A percentile compares a stretch with the other conserved stretches of the same genome.
Conservation (phyloP, 1,140 invertebrate species). For the Meloidogyne chitwoodi region DNA sequence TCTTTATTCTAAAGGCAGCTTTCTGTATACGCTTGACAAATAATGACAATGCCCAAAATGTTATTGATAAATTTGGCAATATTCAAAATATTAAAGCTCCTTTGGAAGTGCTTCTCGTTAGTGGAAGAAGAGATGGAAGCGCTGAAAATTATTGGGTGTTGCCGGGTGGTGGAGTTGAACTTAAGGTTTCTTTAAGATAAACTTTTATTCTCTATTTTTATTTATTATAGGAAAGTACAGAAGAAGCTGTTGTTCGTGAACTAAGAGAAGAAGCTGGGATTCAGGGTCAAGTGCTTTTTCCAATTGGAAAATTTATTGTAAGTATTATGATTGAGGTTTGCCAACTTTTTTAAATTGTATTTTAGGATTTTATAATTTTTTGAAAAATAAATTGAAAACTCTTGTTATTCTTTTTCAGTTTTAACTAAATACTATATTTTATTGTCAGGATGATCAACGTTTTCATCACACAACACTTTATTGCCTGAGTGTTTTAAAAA, state of each 20-base stretch:
- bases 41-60: neutral
- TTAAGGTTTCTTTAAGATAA: neutral
- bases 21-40: conserved; percentile 10
- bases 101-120: conserved; percentile 20
- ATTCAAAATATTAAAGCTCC: conserved; percentile 2
- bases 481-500: conserved; percentile 1
- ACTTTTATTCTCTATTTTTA: neutral
- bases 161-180: conserved; percentile 14
- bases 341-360: too few relatives aligned
- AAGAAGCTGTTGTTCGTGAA: conserved; percentile 16
- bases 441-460: conserved; percentile 16
- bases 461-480: conserved; percentile 20
- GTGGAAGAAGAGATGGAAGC: conserved; percentile 10
- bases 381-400: too few relatives aligned
- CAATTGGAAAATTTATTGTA: conserved; percentile 19
- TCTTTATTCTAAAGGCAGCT: conserved; percentile 7
- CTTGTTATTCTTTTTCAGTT: too few relatives aligned
- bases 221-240: conserved; percentile 10
- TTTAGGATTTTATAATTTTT: too few relatives aligned
- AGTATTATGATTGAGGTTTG: neutral
- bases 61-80: neutral
- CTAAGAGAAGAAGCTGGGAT: conserved; percentile 18
- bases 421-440: too few relatives aligned
- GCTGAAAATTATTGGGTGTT: conserved; percentile 10
- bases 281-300: conserved; percentile 9